These are phyloP conservation scores for Lutraria lutraria DNA, from an alignment of 2,888 invertebrate genomes.

Conservation along the genomic window DNA sequence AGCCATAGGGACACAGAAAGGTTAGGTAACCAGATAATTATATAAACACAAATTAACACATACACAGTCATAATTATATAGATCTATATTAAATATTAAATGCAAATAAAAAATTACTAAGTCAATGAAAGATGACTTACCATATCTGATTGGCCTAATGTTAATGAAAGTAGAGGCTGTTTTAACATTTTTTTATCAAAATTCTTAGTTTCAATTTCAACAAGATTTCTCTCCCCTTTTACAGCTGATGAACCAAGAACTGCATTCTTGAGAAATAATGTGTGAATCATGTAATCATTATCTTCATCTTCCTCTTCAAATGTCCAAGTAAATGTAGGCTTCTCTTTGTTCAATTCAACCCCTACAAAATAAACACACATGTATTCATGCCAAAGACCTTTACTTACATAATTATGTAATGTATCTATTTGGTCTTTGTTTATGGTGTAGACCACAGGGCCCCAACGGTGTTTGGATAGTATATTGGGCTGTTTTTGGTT, in stretches of 20 bases:
- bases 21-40: too few relatives aligned
- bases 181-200: slow-evolving; percentile 76
- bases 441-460: too few relatives aligned
- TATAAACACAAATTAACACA: too few relatives aligned
- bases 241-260: slow-evolving; percentile 78
- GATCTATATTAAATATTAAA: too few relatives aligned
- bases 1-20: too few relatives aligned
- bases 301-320: slow-evolving; percentile 75
- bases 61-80: too few relatives aligned
- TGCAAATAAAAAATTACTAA: neutral
- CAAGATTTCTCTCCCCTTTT: slow-evolving; percentile 79
- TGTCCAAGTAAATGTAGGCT: slow-evolving; percentile 77
- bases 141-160: slow-evolving; percentile 78
- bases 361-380: slow-evolving; percentile 67
- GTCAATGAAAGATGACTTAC: slow-evolving; percentile 64
- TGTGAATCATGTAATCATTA: slow-evolving; percentile 79
- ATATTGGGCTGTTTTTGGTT: too few relatives aligned
- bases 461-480: too few relatives aligned
- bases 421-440: too few relatives aligned
- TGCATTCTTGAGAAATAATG: slow-evolving; percentile 81
- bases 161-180: slow-evolving; percentile 79
- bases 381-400: neutral
- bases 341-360: slow-evolving; percentile 78
- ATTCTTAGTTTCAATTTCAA: slow-evolving; percentile 81
- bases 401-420: too few relatives aligned